Percentiles rank a stretch among this genome's conserved stretches.
phyloP scores from a whole-genome alignment of 2,113 vertebrate genomes.

The Elaphurus davidianus region DNA sequence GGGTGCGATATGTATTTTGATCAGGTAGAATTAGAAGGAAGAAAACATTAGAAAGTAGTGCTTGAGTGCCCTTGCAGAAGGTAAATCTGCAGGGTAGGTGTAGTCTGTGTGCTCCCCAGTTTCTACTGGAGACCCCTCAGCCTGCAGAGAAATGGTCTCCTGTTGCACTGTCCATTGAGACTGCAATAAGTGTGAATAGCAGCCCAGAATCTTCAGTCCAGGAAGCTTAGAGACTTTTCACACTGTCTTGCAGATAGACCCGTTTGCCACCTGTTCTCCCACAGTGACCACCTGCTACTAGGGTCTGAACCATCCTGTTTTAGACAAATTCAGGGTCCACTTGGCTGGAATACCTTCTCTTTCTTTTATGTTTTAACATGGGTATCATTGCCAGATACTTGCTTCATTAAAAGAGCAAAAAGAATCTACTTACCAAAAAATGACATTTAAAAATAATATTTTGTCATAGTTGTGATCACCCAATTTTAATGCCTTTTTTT shows the following conservation, averaged over 20 bases:
- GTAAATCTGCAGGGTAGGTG: background rate
- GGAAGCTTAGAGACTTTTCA: background rate
- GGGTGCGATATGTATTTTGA: background rate
- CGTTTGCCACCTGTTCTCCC: background rate
- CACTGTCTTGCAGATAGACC: slow-evolving; percentile 8
- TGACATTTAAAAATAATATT: background rate
- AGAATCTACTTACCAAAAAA: background rate
- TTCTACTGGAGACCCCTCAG: background rate
- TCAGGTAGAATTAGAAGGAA: background rate
- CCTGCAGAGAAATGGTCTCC: background rate
- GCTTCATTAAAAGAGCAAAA: background rate
- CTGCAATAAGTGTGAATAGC: background rate
- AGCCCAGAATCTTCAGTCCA: background rate
- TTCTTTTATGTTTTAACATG: background rate
- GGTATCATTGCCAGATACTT: background rate
- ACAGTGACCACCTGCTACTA: slow-evolving; percentile 19
- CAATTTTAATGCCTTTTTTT: background rate
- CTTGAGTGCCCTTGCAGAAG: background rate
- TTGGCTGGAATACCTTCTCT: background rate
- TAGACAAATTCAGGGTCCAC: background rate
- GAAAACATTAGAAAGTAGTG: background rate
- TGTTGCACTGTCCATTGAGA: background rate
- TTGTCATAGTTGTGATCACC: background rate
- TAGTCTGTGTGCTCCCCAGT: background rate
- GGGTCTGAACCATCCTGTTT: background rate